Percentiles rank a stretch among this genome's conserved stretches.
phyloP scores from a whole-genome alignment of 2,797 vertebrate genomes.

The Ambastaia sidthimunki region DNA sequence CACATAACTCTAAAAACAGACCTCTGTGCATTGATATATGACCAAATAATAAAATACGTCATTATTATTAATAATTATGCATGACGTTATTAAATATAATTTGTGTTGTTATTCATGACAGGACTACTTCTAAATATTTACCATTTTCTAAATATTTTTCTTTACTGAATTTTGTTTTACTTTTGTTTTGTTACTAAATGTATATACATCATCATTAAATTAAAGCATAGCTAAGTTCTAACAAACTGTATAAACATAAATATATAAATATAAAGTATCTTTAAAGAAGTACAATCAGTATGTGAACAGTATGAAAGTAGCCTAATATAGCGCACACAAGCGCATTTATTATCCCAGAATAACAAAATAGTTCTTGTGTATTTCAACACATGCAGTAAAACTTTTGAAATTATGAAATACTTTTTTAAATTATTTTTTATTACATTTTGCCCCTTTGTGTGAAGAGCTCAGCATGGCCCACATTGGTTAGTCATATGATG shows the following conservation, averaged over 20 bases:
- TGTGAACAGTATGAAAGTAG: neutral
- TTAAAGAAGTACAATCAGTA: neutral
- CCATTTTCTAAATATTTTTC: neutral
- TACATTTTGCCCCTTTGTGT: neutral
- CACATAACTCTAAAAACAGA: constrained; percentile 9
- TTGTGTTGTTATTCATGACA: neutral
- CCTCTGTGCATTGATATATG: neutral
- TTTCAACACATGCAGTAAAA: neutral
- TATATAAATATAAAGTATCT: no score
- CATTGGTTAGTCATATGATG: neutral
- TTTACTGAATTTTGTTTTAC: neutral
- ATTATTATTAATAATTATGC: neutral
- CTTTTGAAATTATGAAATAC: neutral
- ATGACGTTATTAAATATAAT: neutral
- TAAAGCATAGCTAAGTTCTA: no score
- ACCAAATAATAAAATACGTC: neutral
- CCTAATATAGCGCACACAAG: neutral
- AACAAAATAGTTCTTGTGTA: neutral
- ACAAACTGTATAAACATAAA: no score
- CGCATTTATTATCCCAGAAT: neutral
- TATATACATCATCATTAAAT: neutral
- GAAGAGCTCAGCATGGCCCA: no score
- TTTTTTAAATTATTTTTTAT: neutral
- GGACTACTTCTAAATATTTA: neutral
- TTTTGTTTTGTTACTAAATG: neutral